Evolutionary conservation across 2,113 vertebrate genomes (phyloP), one percentile per base, ranked within the genome.

Genomic region (Brachyhypopomus gauderio): DNA sequence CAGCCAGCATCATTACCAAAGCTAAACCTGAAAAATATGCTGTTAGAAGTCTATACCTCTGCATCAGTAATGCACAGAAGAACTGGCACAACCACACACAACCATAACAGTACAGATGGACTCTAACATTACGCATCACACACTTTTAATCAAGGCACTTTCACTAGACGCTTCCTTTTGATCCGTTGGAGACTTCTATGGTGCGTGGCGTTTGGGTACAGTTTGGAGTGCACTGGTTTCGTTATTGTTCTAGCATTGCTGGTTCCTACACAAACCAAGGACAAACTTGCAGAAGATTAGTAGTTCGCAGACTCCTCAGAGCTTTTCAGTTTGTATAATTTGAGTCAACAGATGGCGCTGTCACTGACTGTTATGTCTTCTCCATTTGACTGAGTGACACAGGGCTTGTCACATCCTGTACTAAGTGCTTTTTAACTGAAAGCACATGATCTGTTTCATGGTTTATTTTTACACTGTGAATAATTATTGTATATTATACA

Each of bases 391-490:
- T 16, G 36, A 72, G 34, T 72, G 2, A 60, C 45, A 72, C 30
- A 41, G 19, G 34, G 20, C 48, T 48, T 72, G 69, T 79, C 55
- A 79, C 36, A 58, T 60, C 22, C n/a, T 19, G 45, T 45, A 62
- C 9, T 79, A 79, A 63, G 78, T 67, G 2, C 7, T 63, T 52
- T 60, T 27, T 52, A 1, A 58, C 34, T 14, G 2, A 41, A 71
- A n/a, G 0, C 30, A 36, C 20, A 1, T 73, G 20, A 25, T 36
- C n/a, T 20, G 12, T 36, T 48, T 83, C 69, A 63, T 66, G 74
- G 17, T 38, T 56, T 73, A 63, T 77, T 70, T 64, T 52, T 83
- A 67, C 25, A 16, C 8, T n/a, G 72, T 25, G 38, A 30, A 2
- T 30, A 3, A 30, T 30, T 30, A 30, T 30, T 30, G 30, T 30